Evolutionary conservation across 2,888 invertebrate species (phyloP), one percentile per base, ranked within the genome.

Genomic region (Tenthredo livida): DNA sequence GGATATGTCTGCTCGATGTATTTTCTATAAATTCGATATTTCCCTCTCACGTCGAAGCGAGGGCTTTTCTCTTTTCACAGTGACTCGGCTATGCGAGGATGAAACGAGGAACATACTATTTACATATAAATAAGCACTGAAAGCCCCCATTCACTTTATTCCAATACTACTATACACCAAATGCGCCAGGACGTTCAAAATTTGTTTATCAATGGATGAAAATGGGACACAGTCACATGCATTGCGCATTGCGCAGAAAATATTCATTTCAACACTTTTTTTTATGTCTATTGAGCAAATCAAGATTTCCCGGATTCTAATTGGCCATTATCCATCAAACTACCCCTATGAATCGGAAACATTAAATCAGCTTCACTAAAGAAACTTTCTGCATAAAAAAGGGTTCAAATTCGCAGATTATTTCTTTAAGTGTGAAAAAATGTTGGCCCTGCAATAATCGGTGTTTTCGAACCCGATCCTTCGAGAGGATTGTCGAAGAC

Each of bases 11-110:
- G 25, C 61, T 25, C 21, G 21, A 61, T 10, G 43, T 40, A 25
- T 73, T 43, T 43, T 33, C 33, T 33, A 67, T 29, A 67, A 67
- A 67, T 67, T 33, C 67, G 7, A 67, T 67, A 67, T 29, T 67
- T 67, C 15, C 67, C 33, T 33, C 33, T 17, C n/a, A 73, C n/a
- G n/a, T 40, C 43, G 43, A 21, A 73, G 43, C 40, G 21, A 17
- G 25, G n/a, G 73, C 29, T 33, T 17, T 67, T 5, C 17, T 17
- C 6, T 33, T 67, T 67, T 33, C 3, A 65, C 12, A 10, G 12
- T 33, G 67, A 25, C 61, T 61, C 25, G 3, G 61, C 10, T 61
- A 21, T 25, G 25, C 25, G 61, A 61, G 21, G 61, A 25, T 21
- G 10, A 61, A 12, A 10, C 61, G 12, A 61, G 61, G 61, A 25